These are phyloP conservation scores for Eumaeus atala DNA, from an alignment of 1,140 invertebrate species.

Conservation along the genomic window DNA sequence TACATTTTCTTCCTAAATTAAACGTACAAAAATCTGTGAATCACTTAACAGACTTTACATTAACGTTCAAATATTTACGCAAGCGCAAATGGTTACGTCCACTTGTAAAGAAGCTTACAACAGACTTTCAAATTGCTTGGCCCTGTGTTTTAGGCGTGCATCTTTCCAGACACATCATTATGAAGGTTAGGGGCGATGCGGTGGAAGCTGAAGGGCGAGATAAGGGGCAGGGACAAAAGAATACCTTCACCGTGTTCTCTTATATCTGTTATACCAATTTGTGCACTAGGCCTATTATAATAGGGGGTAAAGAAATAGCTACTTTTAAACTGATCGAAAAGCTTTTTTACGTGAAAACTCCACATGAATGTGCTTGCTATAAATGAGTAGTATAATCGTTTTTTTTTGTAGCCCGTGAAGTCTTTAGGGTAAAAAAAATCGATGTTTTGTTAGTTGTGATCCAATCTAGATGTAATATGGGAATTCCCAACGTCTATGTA, in stretches of 20 bases:
- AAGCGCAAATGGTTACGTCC: conserved; percentile 11
- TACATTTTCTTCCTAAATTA: too few relatives aligned
- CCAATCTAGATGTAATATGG: too few relatives aligned
- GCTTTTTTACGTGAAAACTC: neutral
- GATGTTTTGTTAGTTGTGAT: too few relatives aligned
- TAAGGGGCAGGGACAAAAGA: conserved; percentile 35
- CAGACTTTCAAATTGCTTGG: conserved; percentile 40
- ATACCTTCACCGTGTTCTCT: conserved; percentile 28
- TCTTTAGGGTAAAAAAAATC: too few relatives aligned
- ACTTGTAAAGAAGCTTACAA: conserved; percentile 19
- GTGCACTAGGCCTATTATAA: conserved; percentile 33
- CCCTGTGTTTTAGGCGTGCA: conserved; percentile 46
- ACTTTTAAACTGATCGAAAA: conserved; percentile 9
- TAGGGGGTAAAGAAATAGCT: conserved; percentile 19
- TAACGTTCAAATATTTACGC: conserved; percentile 8
- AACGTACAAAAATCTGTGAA: too few relatives aligned
- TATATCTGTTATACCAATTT: conserved; percentile 29
- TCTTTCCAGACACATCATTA: conserved; percentile 67
- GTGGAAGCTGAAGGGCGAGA: conserved; percentile 38
- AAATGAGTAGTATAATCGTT: neutral
- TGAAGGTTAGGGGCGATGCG: conserved; percentile 41
- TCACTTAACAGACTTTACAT: too few relatives aligned
- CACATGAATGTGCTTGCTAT: neutral
- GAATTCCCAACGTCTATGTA: too few relatives aligned
- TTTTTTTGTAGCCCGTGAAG: neutral